These are phyloP conservation scores for Dermatophagoides farinae DNA, from an alignment of 1,140 invertebrate species.

Conservation along the genomic window DNA sequence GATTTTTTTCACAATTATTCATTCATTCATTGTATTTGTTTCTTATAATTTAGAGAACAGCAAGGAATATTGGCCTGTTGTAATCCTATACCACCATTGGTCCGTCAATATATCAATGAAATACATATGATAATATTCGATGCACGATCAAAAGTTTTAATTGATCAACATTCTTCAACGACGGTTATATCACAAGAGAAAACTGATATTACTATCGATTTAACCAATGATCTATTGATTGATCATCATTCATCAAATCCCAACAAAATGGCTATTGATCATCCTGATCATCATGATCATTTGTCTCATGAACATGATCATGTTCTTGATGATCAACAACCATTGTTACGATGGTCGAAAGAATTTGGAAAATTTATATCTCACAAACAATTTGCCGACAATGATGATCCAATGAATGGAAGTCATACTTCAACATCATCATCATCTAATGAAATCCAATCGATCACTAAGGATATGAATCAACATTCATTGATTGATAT, in stretches of 20 bases:
- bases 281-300: background rate
- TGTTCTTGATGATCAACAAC: background rate
- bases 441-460: no score
- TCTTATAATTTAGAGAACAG: conserved; percentile 42
- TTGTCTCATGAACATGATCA: background rate
- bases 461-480: no score
- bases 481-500: no score
- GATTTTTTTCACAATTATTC: background rate
- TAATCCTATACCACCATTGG: conserved; percentile 70
- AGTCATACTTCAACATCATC: no score
- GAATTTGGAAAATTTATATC: background rate
- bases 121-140: conserved; percentile 53
- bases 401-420: background rate
- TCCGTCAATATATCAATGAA: conserved; percentile 47
- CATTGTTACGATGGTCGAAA: background rate
- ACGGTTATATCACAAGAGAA: background rate
- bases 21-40: conserved; percentile 5
- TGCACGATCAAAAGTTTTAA: conserved; percentile 40
- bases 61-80: conserved; percentile 84
- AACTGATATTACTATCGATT: background rate
- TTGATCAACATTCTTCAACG: background rate
- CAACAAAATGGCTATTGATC: background rate
- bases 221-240: background rate
- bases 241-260: background rate
- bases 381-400: background rate